Conservation (phyloP, 2,797 vertebrate genomes). For the Gallinago solitaria region DNA sequence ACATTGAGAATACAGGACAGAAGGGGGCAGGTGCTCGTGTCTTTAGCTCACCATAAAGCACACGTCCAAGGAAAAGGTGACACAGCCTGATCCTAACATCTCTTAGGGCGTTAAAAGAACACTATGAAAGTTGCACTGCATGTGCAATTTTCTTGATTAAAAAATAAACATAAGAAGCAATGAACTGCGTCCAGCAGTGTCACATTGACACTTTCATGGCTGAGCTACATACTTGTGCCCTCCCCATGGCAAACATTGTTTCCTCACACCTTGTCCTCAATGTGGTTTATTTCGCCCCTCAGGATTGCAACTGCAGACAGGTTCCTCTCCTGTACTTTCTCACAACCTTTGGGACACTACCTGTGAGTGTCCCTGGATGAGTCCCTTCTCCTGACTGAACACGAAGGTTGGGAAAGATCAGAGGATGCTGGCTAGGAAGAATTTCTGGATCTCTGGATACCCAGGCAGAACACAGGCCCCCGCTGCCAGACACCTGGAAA, state of each 20-base stretch:
- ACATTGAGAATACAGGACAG: background rate
- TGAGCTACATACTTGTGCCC: background rate
- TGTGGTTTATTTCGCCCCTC: background rate
- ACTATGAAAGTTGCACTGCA: background rate
- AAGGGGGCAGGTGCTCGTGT: background rate
- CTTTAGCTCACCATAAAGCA: background rate
- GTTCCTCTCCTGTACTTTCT: background rate
- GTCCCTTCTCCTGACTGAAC: background rate
- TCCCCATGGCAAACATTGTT: background rate
- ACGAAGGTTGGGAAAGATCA: background rate
- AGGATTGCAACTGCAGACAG: background rate
- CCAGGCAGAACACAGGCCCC: background rate
- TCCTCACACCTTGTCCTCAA: background rate
- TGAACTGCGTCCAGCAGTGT: background rate
- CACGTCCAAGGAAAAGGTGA: background rate
- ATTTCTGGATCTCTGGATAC: background rate
- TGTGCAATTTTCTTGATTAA: conserved; percentile 9
- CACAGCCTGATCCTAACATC: background rate
- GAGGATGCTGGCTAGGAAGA: background rate
- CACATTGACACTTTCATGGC: background rate
- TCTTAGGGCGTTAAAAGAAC: background rate
- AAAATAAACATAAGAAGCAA: background rate
- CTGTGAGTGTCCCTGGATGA: accelerated
- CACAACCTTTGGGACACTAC: background rate
- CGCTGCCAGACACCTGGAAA: background rate